Conservation (phyloP, 2,888 invertebrate genomes). For the Torymus texanus region DNA sequence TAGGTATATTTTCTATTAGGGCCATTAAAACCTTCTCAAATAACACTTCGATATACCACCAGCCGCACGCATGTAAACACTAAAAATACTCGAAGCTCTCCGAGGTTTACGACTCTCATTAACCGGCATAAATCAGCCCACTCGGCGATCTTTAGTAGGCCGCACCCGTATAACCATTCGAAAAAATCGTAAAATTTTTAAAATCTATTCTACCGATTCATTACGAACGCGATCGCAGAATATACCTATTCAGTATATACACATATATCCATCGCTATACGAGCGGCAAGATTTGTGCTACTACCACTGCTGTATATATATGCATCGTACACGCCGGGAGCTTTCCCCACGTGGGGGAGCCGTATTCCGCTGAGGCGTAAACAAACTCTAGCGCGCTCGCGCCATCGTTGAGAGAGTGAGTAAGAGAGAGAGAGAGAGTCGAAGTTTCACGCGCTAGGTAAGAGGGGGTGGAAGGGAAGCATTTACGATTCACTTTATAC, state of each 20-base stretch:
- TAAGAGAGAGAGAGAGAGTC: background rate
- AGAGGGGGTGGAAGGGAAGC: conserved; percentile 57
- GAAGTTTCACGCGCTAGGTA: conserved; percentile 59
- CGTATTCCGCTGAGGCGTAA: conserved; percentile 67
- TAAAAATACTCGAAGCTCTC: background rate
- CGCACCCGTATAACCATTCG: background rate
- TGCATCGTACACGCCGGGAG: conserved; percentile 64
- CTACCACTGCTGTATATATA: conserved; percentile 33
- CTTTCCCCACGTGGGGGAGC: conserved; percentile 73
- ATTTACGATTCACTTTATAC: conserved; percentile 66
- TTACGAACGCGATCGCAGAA: background rate
- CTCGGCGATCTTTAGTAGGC: background rate
- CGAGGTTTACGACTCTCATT: conserved; percentile 11
- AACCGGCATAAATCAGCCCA: conserved; percentile 14
- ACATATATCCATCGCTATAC: background rate
- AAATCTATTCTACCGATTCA: background rate
- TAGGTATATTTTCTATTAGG: too few species aligned
- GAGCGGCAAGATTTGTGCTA: conserved; percentile 57
- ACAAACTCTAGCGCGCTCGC: conserved; percentile 66
- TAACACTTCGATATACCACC: too few species aligned
- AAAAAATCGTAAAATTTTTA: background rate
- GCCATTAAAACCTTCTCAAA: too few species aligned
- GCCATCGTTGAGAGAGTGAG: conserved; percentile 61
- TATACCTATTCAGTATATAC: background rate
- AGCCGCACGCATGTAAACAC: background rate